Base-by-base conservation (phyloP, 2,113 vertebrate genomes). In the Camelus dromedarius region DNA sequence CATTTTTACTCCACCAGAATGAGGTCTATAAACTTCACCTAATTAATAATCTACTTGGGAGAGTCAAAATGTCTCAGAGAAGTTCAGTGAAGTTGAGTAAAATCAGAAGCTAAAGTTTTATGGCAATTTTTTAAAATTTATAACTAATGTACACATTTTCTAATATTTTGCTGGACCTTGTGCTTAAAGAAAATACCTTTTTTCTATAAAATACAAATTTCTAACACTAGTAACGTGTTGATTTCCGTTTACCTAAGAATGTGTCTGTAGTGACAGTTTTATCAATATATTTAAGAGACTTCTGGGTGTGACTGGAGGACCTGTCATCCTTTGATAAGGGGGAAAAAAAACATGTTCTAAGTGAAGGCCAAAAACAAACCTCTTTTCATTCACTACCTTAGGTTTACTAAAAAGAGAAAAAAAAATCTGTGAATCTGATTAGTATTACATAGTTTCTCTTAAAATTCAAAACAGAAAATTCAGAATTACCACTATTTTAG, bases 261-360 rank as follows among this genome's bases (percentile, higher is more conserved):
- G 48, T 72, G 56, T 76, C 94, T 67, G 38, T 60, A 42, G 77
- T 67, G 22, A 82, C 67, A 91, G 46, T 52, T 81, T 93, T 97
- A 95, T 97, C 96, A 97, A 38, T 92, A 60, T 92, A 95, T 96
- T 95, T 60, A 91, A 96, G 91, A 91, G 26, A 90, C 90, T 84
- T 93, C 16, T 92, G 90, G 96, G 96, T 96, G 96, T 96, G 92
- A 58, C 76, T 87, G 22, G 28, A 88, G 19, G 96, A 82, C 60
- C 91, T 97, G 97, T 62, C 76, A 82, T 15, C 12, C 80, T 81
- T 58, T 92, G 96, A 97, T 96, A 56, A 89, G 85, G 24, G 50
- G 35, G 67, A 86, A 77, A 79, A 89, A 80, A 64, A 70, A 67
- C 5, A 62, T 13, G 24, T 72, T 54, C 38, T 93, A 87, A 93